Conservation (phyloP, 2,113 vertebrate genomes). For the Oncorhynchus nerka region DNA sequence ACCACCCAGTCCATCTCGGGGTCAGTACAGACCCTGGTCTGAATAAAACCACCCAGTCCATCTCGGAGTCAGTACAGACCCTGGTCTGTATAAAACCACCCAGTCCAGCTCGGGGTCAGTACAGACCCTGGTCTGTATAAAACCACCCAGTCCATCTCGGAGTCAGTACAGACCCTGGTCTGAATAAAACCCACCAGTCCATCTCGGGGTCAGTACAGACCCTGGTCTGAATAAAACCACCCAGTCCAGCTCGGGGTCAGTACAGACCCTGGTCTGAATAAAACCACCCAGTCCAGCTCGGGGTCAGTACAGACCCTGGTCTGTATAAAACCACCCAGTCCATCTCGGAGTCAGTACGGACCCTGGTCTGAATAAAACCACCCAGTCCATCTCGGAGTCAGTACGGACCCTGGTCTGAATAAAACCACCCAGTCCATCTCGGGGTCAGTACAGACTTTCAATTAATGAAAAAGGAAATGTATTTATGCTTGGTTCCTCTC, state of each 20-base stretch:
- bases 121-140: background rate
- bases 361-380: background rate
- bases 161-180: background rate
- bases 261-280: constrained; percentile 68
- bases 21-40: constrained; percentile 47
- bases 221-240: constrained; percentile 1
- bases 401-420: constrained; percentile 70
- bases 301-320: constrained; percentile 33
- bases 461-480: too few relatives aligned
- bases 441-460: background rate
- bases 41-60: constrained; percentile 31
- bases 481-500: too few relatives aligned
- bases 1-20: constrained; percentile 52
- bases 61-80: constrained; percentile 32
- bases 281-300: constrained; percentile 48
- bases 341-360: too few relatives aligned
- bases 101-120: constrained; percentile 24
- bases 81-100: constrained; percentile 29
- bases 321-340: background rate
- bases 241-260: constrained; percentile 47
- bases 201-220: too few relatives aligned
- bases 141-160: background rate
- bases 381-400: constrained; percentile 43
- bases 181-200: background rate
- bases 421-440: constrained; percentile 47